phyloP scores from a whole-genome alignment of 2,113 vertebrate genomes.

The Charadrius vociferus region DNA sequence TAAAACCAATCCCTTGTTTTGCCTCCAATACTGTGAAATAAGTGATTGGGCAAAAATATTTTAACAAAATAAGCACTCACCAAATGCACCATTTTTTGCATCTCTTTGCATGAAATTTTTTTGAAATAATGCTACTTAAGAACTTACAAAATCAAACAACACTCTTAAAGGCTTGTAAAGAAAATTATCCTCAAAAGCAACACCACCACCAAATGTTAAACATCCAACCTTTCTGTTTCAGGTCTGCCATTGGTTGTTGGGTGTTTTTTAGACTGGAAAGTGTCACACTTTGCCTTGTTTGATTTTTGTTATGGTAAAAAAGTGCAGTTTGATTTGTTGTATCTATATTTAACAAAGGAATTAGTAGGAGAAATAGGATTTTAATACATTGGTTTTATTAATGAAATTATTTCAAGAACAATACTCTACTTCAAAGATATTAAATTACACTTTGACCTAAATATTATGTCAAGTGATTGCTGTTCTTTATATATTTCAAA shows the following conservation, averaged over 20 bases:
- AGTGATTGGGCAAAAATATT: background rate
- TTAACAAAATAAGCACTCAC: background rate
- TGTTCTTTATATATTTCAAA: background rate
- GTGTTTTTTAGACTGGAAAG: background rate
- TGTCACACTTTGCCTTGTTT: background rate
- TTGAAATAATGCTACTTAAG: rapidly evolving
- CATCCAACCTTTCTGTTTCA: background rate
- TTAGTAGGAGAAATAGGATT: background rate
- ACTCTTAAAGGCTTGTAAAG: background rate
- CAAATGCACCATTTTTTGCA: background rate
- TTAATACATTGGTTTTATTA: background rate
- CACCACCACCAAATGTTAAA: background rate
- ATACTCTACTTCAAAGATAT: background rate
- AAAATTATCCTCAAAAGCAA: background rate
- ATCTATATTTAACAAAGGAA: background rate
- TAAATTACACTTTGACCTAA: background rate
- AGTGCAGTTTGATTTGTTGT: background rate
- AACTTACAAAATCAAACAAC: background rate
- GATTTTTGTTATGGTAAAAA: background rate
- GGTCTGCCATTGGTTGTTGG: background rate
- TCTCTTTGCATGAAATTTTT: background rate
- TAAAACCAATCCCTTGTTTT: background rate
- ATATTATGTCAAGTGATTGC: background rate
- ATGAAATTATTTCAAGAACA: background rate
- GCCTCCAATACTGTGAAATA: background rate